A percentile compares a stretch with the other conserved stretches of the same genome.
Evolutionary conservation across 2,113 vertebrate species (phyloP).

Genomic region (Anguilla rostrata): DNA sequence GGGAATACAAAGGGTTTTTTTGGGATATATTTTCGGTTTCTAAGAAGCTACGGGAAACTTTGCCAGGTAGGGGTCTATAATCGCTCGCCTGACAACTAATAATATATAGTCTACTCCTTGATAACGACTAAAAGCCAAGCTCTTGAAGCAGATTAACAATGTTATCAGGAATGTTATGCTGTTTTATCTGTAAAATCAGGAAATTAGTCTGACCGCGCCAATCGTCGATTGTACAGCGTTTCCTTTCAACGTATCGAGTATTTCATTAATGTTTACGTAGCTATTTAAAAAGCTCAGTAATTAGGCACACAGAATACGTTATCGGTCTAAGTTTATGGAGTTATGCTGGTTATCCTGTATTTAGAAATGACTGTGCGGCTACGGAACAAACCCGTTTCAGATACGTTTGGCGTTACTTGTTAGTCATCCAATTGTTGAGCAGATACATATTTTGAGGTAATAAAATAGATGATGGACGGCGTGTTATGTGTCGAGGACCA

Average conservation of each 20-base stretch:
- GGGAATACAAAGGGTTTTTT: constrained; percentile 18
- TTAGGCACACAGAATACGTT: background rate
- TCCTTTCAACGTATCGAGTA: background rate
- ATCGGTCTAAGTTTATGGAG: background rate
- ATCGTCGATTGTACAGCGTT: background rate
- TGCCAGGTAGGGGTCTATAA: background rate
- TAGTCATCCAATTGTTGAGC: background rate
- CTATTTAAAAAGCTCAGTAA: background rate
- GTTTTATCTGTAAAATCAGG: no score
- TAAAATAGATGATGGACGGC: background rate
- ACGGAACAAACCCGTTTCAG: background rate
- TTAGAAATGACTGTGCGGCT: background rate
- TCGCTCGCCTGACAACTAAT: background rate
- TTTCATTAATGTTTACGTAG: background rate
- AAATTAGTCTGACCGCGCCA: background rate
- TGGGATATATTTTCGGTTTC: background rate
- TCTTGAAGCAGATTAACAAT: background rate
- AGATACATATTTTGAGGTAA: background rate
- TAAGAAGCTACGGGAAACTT: background rate
- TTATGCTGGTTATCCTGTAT: background rate
- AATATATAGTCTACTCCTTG: no score
- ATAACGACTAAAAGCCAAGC: no score
- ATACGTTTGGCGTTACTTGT: background rate
- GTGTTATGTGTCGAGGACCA: background rate
- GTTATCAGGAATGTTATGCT: no score